Evolutionary conservation across 1,140 invertebrate species (phyloP).

Genomic region (Paralvinella palmiformis): DNA sequence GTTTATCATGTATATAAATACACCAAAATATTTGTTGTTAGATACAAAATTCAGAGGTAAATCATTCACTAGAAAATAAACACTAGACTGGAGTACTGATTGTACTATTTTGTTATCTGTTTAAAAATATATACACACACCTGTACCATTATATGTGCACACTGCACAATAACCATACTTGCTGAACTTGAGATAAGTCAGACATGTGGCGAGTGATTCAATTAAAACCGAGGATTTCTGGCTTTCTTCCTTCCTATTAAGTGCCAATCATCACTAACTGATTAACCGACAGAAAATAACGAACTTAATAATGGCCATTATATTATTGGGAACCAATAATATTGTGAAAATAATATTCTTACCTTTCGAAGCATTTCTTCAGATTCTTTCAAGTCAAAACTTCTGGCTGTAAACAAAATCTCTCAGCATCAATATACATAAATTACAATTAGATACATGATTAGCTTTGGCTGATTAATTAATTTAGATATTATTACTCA

Average conservation of each 20-base stretch:
- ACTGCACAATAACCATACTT: too few species aligned
- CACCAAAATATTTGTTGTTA: too few species aligned
- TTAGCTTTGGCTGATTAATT: background rate
- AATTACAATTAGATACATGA: background rate
- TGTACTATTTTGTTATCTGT: too few species aligned
- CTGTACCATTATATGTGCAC: too few species aligned
- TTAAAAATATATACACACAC: too few species aligned
- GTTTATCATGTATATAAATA: too few species aligned
- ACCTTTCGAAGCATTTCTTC: conserved; percentile 78
- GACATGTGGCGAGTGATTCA: background rate
- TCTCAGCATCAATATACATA: background rate
- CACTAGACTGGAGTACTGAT: too few species aligned
- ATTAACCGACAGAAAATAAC: background rate
- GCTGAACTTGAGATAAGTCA: background rate
- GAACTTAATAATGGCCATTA: background rate
- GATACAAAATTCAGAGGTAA: too few species aligned
- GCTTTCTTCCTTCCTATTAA: background rate
- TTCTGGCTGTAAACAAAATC: conserved; percentile 61
- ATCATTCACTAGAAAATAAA: too few species aligned
- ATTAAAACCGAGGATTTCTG: background rate
- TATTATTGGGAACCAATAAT: background rate
- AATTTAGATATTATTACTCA: background rate
- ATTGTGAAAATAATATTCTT: conserved; percentile 47
- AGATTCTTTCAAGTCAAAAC: conserved; percentile 69
- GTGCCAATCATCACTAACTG: background rate